Conservation (phyloP, 2,797 vertebrate genomes). For the Sylvilagus floridanus region DNA sequence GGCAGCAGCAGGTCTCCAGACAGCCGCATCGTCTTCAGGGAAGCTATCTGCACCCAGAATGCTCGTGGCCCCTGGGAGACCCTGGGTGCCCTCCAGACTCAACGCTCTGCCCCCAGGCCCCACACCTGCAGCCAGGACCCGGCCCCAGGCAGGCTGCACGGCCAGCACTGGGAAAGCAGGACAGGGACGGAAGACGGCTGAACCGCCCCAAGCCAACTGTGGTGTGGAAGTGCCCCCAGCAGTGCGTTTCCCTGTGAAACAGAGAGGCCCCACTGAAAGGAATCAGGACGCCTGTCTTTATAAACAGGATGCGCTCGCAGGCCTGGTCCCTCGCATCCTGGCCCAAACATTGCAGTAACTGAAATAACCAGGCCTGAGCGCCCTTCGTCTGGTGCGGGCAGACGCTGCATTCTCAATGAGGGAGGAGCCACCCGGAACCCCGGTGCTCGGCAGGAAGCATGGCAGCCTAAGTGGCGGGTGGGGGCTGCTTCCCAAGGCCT, state of each 20-base stretch:
- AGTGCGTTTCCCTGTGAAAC: neutral
- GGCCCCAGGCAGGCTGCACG: rapidly evolving
- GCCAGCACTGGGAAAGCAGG: neutral
- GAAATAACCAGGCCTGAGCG: neutral
- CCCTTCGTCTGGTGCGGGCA: neutral
- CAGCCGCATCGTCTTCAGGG: neutral
- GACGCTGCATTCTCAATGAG: neutral
- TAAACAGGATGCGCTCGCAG: neutral
- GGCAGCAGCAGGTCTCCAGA: neutral
- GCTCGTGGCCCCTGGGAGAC: rapidly evolving
- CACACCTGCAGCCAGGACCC: no score
- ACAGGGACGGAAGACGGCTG: rapidly evolving
- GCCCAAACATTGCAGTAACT: neutral
- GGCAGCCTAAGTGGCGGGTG: rapidly evolving
- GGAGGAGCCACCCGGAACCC: neutral
- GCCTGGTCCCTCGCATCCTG: neutral
- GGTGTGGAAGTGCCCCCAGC: neutral
- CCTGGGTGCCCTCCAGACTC: rapidly evolving
- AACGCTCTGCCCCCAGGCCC: neutral
- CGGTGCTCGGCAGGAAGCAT: neutral
- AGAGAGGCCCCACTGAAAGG: neutral
- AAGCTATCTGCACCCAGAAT: rapidly evolving
- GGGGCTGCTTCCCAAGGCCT: neutral
- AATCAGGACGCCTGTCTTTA: neutral
- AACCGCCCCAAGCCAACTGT: neutral